Conservation (phyloP, 1,140 invertebrate species). For the Gonatopus flavifemur region DNA sequence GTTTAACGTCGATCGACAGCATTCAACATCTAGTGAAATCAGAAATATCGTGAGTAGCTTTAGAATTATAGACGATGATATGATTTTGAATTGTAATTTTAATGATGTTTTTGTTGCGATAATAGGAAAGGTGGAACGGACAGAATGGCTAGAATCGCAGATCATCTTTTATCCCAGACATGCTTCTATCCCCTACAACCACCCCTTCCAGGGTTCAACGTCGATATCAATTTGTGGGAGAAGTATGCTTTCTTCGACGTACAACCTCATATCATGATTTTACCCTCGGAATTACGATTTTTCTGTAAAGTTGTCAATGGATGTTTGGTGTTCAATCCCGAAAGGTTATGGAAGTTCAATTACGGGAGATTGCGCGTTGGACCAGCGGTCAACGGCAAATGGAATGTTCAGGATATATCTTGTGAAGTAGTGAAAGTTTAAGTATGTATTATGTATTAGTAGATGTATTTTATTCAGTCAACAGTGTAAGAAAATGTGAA, state of each 20-base stretch:
- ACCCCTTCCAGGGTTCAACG: constrained; percentile 64
- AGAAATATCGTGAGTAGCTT: constrained; percentile 71
- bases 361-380: constrained; percentile 60
- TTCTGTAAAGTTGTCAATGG: constrained; percentile 80
- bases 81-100: constrained; percentile 9
- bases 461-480: too few species aligned
- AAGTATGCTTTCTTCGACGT: constrained; percentile 66
- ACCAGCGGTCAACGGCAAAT: constrained; percentile 28
- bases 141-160: constrained; percentile 70
- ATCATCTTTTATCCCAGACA: constrained; percentile 76
- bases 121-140: constrained; percentile 56
- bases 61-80: background rate
- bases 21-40: constrained; percentile 77
- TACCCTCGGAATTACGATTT: constrained; percentile 81
- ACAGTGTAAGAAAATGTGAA: too few species aligned
- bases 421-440: constrained; percentile 51
- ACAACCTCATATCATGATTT: constrained; percentile 79
- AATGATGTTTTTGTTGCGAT: constrained; percentile 14
- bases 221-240: constrained; percentile 72
- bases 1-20: constrained; percentile 79
- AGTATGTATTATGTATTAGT: too few species aligned
- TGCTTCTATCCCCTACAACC: constrained; percentile 83
- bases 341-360: constrained; percentile 73
- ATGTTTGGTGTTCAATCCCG: constrained; percentile 83
- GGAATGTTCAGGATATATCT: constrained; percentile 41